Evolutionary conservation across 2,113 vertebrate species (phyloP).

Genomic region (Maccullochella peelii): DNA sequence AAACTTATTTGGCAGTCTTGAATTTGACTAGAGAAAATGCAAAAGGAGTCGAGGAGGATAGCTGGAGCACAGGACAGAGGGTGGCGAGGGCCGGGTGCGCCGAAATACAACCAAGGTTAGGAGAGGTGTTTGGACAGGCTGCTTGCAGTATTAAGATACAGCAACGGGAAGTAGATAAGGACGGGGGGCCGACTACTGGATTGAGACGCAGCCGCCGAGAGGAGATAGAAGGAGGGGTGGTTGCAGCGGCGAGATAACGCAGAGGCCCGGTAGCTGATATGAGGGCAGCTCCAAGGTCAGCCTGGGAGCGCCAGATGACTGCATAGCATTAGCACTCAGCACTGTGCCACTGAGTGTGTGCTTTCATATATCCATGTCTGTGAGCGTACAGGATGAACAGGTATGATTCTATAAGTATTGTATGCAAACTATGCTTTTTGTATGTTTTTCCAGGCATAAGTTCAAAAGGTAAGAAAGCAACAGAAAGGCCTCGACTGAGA

Average conservation of each 20-base stretch:
- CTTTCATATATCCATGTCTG: background rate
- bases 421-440: background rate
- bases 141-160: constrained; percentile 27
- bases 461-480: background rate
- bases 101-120: constrained; percentile 1
- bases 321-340: constrained; percentile 48
- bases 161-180: constrained; percentile 31
- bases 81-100: background rate
- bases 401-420: background rate
- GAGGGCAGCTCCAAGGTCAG: constrained; percentile 69
- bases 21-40: background rate
- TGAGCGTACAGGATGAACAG: background rate
- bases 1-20: constrained; percentile 16
- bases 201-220: constrained; percentile 44
- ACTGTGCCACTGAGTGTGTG: background rate
- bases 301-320: constrained; percentile 46
- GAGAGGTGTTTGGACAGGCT: background rate
- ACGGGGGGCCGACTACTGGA: constrained; percentile 19
- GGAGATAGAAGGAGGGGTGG: constrained; percentile 41
- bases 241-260: constrained; percentile 58
- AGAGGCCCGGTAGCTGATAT: constrained; percentile 45
- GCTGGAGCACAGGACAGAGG: background rate
- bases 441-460: no score
- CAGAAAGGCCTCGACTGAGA: background rate
- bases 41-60: background rate